These are phyloP conservation scores for Tachypleus tridentatus DNA, from an alignment of 1,140 invertebrate species.

Conservation along the genomic window DNA sequence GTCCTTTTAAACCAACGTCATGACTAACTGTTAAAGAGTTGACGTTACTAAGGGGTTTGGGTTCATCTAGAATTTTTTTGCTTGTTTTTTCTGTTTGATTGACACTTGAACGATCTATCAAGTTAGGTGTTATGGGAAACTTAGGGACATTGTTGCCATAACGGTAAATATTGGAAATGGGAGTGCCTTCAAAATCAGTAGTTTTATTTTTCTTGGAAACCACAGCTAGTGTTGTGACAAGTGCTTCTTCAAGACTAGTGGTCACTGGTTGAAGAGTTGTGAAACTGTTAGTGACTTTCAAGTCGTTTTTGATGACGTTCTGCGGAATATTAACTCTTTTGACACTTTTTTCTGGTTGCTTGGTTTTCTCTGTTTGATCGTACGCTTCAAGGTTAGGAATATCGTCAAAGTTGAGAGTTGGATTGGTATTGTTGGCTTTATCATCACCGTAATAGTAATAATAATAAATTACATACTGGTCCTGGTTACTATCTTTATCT, in stretches of 20 bases:
- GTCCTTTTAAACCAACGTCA: too few relatives aligned
- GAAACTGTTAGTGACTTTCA: neutral
- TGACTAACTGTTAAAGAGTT: too few relatives aligned
- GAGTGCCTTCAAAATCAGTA: neutral
- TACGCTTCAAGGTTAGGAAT: slow-evolving; percentile 17
- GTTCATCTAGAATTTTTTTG: neutral
- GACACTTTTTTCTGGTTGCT: neutral
- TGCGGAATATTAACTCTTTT: neutral
- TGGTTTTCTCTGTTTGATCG: slow-evolving; percentile 3
- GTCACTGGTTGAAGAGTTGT: neutral
- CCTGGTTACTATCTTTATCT: slow-evolving; percentile 12
- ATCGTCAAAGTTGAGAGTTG: slow-evolving; percentile 17
- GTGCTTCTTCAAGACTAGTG: neutral
- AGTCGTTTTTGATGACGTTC: neutral
- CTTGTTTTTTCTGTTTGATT: neutral
- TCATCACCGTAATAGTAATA: slow-evolving; percentile 18
- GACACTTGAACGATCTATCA: neutral
- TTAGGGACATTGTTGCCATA: slow-evolving; percentile 6
- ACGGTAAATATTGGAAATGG: slow-evolving; percentile 5
- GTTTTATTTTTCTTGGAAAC: neutral
- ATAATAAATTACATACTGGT: slow-evolving; percentile 19
- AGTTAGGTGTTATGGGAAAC: slow-evolving; percentile 2
- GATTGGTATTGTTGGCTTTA: slow-evolving; percentile 13
- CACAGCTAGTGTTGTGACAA: neutral
- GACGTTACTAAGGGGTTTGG: too few relatives aligned